These are phyloP conservation scores for Acrobasis suavella DNA, from an alignment of 2,888 invertebrate genomes.

Conservation along the genomic window DNA sequence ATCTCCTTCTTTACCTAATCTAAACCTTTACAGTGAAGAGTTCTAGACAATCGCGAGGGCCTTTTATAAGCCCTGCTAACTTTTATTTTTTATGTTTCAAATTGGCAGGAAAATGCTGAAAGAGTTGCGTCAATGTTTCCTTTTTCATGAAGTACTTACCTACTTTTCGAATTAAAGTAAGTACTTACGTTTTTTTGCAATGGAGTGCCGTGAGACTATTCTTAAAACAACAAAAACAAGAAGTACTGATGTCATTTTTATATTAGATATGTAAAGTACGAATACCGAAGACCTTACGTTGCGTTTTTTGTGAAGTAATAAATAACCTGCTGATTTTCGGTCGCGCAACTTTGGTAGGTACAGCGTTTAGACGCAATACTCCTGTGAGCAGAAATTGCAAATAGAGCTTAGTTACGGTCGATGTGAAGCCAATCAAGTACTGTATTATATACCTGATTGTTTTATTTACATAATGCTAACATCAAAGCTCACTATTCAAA, in stretches of 20 bases:
- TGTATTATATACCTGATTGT: not conserved
- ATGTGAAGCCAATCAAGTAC: not conserved
- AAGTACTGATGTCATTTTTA: no score
- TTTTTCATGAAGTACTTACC: not conserved
- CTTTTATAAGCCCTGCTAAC: slow-evolving; percentile 19
- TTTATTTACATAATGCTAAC: slow-evolving; percentile 24
- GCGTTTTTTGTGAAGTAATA: no score
- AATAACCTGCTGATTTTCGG: no score
- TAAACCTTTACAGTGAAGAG: slow-evolving; percentile 35
- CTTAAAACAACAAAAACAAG: no score
- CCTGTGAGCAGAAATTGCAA: not conserved
- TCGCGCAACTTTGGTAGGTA: no score
- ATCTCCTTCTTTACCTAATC: slow-evolving; percentile 17
- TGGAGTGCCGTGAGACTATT: not conserved
- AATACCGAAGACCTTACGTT: no score
- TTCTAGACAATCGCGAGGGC: slow-evolving; percentile 25
- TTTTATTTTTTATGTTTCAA: slow-evolving; percentile 25
- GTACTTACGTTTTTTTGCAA: not conserved
- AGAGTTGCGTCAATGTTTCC: not conserved
- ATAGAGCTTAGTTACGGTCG: not conserved
- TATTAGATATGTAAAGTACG: no score
- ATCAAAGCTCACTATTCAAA: slow-evolving; percentile 37
- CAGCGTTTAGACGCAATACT: no score
- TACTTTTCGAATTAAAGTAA: not conserved
- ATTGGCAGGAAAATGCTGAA: slow-evolving; percentile 12